Conservation (phyloP, 1,140 invertebrate genomes). For the Orius insidiosus region DNA sequence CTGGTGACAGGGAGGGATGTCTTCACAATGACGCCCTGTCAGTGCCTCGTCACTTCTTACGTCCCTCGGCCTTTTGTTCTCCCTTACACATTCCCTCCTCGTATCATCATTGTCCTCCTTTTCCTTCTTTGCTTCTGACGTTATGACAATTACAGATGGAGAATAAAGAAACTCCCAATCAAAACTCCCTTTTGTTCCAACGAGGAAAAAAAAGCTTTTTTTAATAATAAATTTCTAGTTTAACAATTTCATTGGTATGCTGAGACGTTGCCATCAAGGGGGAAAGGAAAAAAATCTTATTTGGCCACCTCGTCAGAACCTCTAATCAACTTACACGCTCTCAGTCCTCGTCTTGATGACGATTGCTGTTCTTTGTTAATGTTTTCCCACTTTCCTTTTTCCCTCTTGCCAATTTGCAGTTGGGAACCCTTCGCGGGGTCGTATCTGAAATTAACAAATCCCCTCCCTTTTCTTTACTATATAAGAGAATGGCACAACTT, state of each 20-base stretch:
- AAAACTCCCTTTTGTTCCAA: too few species aligned
- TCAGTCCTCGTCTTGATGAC: constrained; percentile 10
- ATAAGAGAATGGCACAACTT: too few species aligned
- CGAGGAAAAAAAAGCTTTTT: too few species aligned
- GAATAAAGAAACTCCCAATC: too few species aligned
- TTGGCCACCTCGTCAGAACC: constrained; percentile 11
- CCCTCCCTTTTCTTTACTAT: neutral
- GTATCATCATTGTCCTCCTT: constrained; percentile 7
- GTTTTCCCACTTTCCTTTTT: constrained; percentile 10
- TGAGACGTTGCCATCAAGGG: constrained; percentile 5
- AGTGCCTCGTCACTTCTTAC: constrained; percentile 7
- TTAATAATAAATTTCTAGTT: too few species aligned
- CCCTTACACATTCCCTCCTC: constrained; percentile 1
- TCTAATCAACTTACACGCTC: constrained; percentile 12
- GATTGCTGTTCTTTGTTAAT: constrained; percentile 12
- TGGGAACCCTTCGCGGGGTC: neutral
- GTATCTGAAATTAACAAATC: constrained; percentile 11
- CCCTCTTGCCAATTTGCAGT: constrained; percentile 10
- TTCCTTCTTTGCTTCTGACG: constrained; percentile 10
- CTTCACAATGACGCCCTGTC: constrained; percentile 9
- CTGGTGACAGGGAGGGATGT: neutral
- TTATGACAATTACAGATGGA: constrained; percentile 8
- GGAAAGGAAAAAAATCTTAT: constrained; percentile 7
- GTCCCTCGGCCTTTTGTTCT: constrained; percentile 4
- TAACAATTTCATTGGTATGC: constrained; percentile 3